These are phyloP conservation scores for Thumatha senex DNA, from an alignment of 2,888 invertebrate species.

Conservation along the genomic window DNA sequence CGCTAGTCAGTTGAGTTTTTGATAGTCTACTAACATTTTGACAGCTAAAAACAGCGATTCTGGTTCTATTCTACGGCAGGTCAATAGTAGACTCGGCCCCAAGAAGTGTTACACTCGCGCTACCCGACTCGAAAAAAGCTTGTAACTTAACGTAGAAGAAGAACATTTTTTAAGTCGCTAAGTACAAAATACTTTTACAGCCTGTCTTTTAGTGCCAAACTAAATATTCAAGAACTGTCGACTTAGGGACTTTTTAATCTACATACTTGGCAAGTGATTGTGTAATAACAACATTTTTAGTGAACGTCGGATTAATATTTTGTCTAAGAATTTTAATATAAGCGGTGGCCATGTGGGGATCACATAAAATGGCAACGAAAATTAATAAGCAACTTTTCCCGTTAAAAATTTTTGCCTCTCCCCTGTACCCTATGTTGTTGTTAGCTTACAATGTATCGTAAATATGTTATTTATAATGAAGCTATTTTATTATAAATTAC, in stretches of 20 bases:
- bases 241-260: neutral
- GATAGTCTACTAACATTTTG: no score
- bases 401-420: constrained; percentile 29
- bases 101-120: no score
- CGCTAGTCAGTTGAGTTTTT: no score
- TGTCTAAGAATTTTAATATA: constrained; percentile 41
- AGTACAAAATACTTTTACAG: no score
- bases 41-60: no score
- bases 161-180: no score
- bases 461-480: neutral
- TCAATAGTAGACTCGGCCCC: no score
- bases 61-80: no score
- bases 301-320: constrained; percentile 27
- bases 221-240: neutral
- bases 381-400: constrained; percentile 41
- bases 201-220: no score
- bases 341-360: constrained; percentile 38
- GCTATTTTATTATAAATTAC: no score
- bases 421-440: neutral
- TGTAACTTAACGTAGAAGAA: no score
- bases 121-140: no score
- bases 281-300: constrained; percentile 35
- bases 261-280: constrained; percentile 26
- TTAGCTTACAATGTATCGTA: constrained; percentile 1
- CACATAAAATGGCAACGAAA: constrained; percentile 33